These are phyloP conservation scores for Oscheius sp. DNA, from an alignment of 2,888 invertebrate species.

Conservation along the genomic window DNA sequence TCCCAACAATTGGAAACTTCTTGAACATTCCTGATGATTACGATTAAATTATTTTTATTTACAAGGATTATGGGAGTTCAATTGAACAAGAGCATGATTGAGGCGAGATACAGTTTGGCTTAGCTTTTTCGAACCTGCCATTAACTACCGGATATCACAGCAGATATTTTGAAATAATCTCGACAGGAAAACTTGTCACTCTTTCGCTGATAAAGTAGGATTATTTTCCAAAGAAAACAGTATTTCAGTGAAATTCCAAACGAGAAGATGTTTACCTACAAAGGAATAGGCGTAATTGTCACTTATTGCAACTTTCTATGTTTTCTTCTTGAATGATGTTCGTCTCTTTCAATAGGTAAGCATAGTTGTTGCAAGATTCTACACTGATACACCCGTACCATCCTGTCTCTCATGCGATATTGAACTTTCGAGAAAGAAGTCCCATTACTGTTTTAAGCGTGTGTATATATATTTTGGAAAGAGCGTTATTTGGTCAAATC, in stretches of 20 bases:
- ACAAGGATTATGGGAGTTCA: neutral
- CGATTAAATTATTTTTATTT: constrained; percentile 46
- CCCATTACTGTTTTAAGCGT: no score
- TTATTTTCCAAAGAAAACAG: neutral
- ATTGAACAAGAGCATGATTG: no score
- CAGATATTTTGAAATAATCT: no score
- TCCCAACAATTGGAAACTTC: constrained; percentile 66
- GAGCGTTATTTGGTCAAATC: no score
- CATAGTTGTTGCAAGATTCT: neutral
- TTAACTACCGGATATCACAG: no score
- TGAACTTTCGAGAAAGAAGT: no score
- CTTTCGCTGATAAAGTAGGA: neutral
- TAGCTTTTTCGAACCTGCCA: no score
- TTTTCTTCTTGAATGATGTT: neutral
- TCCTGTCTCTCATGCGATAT: no score
- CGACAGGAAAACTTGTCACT: no score
- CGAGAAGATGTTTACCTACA: neutral
- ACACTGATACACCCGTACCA: no score
- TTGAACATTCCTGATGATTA: constrained; percentile 69
- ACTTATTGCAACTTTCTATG: neutral
- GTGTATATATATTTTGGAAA: no score
- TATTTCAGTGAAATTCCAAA: neutral
- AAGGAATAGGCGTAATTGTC: neutral
- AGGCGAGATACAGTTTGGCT: no score
- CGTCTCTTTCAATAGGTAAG: neutral